Conservation (phyloP, 2,888 invertebrate species). For the Oxyscelio sp. region DNA sequence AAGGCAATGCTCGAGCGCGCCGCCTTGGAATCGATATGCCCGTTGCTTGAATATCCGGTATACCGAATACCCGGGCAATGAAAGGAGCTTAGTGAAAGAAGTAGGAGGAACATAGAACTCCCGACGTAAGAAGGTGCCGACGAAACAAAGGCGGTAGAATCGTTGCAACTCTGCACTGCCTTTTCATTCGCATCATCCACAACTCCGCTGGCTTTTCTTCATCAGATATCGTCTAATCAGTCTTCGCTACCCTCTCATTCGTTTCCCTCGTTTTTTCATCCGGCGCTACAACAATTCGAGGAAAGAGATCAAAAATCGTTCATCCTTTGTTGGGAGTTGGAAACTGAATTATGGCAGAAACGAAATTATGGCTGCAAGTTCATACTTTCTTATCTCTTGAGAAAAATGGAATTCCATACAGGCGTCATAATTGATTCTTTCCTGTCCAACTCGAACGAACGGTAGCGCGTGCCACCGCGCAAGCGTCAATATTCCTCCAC, state of each 20-base stretch:
- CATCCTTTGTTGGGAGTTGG: conserved; percentile 9
- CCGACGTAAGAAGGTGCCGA: conserved; percentile 68
- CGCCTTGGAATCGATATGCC: conserved; percentile 63
- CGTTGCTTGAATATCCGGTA: conserved; percentile 62
- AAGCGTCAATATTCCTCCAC: conserved; percentile 32
- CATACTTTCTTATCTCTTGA: no score
- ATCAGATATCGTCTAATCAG: conserved; percentile 80
- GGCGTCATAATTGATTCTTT: conserved; percentile 61
- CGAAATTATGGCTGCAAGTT: no score
- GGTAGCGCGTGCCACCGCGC: conserved; percentile 52
- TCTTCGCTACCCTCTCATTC: conserved; percentile 59
- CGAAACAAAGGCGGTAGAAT: conserved; percentile 80
- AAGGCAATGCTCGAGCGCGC: conserved; percentile 29
- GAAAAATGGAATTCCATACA: conserved; percentile 58
- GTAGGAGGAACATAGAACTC: conserved; percentile 60
- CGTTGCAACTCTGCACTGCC: conserved; percentile 70
- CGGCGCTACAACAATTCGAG: background rate
- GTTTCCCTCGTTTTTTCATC: conserved; percentile 26
- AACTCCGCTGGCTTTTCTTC: conserved; percentile 58
- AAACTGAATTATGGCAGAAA: conserved; percentile 58
- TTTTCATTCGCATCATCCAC: conserved; percentile 60
- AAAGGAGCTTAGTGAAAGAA: conserved; percentile 65
- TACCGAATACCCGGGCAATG: conserved; percentile 49
- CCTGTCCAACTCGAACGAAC: conserved; percentile 8
- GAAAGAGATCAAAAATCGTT: conserved; percentile 4